Evolutionary conservation across 2,797 vertebrate genomes (phyloP).

Genomic region (Acrossocheilus wenchowensis): DNA sequence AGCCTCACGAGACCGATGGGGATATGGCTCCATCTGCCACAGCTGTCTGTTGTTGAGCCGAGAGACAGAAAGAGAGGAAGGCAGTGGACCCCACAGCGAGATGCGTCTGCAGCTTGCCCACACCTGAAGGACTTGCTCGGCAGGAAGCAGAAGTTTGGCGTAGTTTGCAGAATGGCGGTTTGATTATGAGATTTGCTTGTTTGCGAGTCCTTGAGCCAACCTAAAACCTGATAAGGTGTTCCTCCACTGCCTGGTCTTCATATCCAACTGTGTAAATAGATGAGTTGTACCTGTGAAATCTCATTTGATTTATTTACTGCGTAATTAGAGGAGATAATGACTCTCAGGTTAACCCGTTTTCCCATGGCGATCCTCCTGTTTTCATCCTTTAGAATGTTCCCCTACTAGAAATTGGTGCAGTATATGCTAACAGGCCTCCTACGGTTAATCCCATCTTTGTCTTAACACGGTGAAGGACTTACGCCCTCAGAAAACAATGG

Average conservation of each 20-base stretch:
- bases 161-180: neutral
- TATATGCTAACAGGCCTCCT: constrained; percentile 23
- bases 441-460: constrained; percentile 28
- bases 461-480: neutral
- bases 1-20: constrained; percentile 71
- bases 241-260: constrained; percentile 12
- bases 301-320: constrained; percentile 38
- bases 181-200: neutral
- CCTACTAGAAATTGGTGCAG: neutral
- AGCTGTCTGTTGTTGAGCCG: constrained; percentile 70
- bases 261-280: constrained; percentile 39
- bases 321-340: constrained; percentile 50
- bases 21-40: constrained; percentile 80
- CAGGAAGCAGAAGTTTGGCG: constrained; percentile 48
- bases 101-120: neutral
- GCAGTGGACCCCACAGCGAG: constrained; percentile 9
- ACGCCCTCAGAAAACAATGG: constrained; percentile 4
- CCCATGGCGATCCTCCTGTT: constrained; percentile 18
- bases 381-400: constrained; percentile 27
- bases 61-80: constrained; percentile 58
- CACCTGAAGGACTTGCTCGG: constrained; percentile 14
- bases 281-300: constrained; percentile 36
- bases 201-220: constrained; percentile 29
- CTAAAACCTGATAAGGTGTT: constrained; percentile 32
- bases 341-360: constrained; percentile 36